These are phyloP conservation scores for Collichthys lucidus DNA, from an alignment of 2,113 vertebrate species.

Conservation along the genomic window DNA sequence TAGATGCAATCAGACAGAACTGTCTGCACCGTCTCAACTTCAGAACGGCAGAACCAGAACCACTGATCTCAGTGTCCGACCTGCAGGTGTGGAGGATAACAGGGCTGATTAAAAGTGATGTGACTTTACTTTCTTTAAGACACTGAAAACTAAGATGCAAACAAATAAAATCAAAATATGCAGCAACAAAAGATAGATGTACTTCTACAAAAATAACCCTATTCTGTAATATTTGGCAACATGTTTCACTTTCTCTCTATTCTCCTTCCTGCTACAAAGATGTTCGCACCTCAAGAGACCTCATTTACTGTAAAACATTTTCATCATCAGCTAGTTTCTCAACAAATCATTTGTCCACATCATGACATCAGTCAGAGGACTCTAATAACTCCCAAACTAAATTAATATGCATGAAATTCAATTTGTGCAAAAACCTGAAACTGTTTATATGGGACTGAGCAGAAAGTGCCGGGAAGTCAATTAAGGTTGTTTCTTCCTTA, in stretches of 20 bases:
- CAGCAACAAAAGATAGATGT: background rate
- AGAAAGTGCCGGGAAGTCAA: slow-evolving; percentile 3
- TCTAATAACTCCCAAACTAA: background rate
- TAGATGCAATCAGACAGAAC: slow-evolving; percentile 41
- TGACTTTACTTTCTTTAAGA: background rate
- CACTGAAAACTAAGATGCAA: background rate
- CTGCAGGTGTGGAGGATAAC: background rate
- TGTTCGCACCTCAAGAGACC: background rate
- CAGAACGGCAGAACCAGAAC: slow-evolving; percentile 3
- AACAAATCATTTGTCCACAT: too few species aligned
- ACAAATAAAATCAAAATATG: background rate
- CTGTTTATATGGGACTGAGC: background rate
- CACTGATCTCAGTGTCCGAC: slow-evolving; percentile 8
- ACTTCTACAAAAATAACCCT: too few species aligned
- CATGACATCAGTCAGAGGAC: background rate
- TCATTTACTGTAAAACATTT: background rate
- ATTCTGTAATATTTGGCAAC: background rate
- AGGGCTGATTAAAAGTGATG: slow-evolving; percentile 32
- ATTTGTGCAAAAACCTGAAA: background rate
- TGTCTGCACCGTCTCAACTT: background rate
- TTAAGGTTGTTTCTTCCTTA: background rate
- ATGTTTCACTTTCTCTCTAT: background rate
- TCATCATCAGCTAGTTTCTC: background rate
- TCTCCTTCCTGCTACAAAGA: background rate
- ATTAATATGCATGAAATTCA: background rate